Base-by-base conservation (phyloP, 2,888 invertebrate genomes). In the Cosmopolites sordidus region DNA sequence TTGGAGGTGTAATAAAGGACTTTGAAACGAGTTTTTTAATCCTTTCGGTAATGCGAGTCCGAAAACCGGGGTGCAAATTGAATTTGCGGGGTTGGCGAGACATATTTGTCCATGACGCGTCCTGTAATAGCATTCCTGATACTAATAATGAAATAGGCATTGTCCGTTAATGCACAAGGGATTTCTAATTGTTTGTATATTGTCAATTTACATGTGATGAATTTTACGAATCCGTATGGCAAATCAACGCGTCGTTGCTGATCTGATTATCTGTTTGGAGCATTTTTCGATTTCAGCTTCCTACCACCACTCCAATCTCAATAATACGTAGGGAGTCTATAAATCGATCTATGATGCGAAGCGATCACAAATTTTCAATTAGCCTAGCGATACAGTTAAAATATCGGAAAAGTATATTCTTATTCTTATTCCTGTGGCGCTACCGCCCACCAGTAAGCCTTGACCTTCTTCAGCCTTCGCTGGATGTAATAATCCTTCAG, bases 161-260 rank as follows among this genome's bases (percentile, higher is more conserved):
- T 72, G 71, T 72, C 66, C 66, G 68, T 59, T 68, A 69, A 70
- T 69, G 65, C 68, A 65, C 69, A 64, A 66, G 72, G 72, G 72
- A 69, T 67, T 68, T 61, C 70, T 72, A 72, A 73, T 73, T 73
- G 72, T 73, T 73, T 73, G 73, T 72, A 70, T 72, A 73, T 73
- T 72, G 73, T 69, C 72, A 72, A 73, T 72, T 72, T 72, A 68
- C 71, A 71, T 71, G 60, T 69, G 71, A 72, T 71, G 69, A 70
- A 69, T 70, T 68, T 65, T 64, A 61, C 61, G 63, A 54, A 60
- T 57, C 30, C 50, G 54, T 37, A 56, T 47, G 45, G 46, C 55
- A 51, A 54, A 57, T 54, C 58, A 51, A 49, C 54, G 22, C 43
- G 40, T 40, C 48, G 49, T 38, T 11, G 18, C 14, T 54, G 58